Evolutionary conservation across 1,140 invertebrate genomes (phyloP), one percentile per base, ranked within the genome.

Genomic region (Andrena cerasifolii): DNA sequence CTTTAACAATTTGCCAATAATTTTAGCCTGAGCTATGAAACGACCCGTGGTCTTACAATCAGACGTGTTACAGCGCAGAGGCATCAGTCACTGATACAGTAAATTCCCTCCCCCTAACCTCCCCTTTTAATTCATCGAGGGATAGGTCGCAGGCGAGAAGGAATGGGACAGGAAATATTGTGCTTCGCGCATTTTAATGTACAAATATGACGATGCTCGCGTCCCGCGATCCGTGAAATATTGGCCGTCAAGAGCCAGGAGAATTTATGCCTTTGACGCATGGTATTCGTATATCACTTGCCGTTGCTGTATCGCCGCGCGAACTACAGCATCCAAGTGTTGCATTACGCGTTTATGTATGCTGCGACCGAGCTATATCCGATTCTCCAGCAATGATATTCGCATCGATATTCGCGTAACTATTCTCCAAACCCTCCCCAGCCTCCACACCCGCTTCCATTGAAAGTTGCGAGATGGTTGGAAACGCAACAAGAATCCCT

Each of bases 281-380:
- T 24, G 12, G 61, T 66, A 61, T 72, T 61, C 70, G 56, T 61
- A 45, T 67, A 67, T 75, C 72, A 58, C 51, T 66, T 56, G 3
- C 36, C 36, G 10, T 65, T 31, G 71, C 16, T 65, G 58, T 53
- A 65, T 65, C 33, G 28, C 36, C 33, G 18, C 3, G 14, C n/a
- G 14, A 31, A 18, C 26, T 31, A 31, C 24, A 7, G 6, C 33
- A 36, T 26, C 18, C 18, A 28, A 65, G 28, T 7, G 72, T 67
- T 58, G 40, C 72, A 67, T 75, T 33, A 56, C 49, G 47, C 45
- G 61, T 12, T 31, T 31, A 1, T 21, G n/a, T 16, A 43, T 4
- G 8, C 47, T 43, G 36, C 31, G 6, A 26, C 53, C 26, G 10
- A 33, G n/a, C 28, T 63, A 16, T 51, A 63, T 53, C 33, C 10